These are phyloP conservation scores for Octonoba sinensis DNA, from an alignment of 2,888 invertebrate genomes.

Conservation along the genomic window DNA sequence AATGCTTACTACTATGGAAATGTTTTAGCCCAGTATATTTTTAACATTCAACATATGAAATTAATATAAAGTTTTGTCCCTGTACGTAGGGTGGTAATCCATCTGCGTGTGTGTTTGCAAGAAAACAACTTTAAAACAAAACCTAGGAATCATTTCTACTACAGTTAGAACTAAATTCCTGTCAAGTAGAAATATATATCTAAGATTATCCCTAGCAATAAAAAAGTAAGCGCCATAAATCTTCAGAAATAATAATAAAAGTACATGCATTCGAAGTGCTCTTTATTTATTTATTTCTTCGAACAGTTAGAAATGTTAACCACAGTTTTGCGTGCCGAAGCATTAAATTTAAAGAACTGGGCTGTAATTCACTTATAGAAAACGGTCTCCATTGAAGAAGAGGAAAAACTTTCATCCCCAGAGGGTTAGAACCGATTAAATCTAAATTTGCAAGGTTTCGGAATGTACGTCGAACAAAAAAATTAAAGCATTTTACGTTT, in stretches of 20 bases:
- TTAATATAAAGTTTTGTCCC: too few species aligned
- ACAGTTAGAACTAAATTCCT: conserved; percentile 15
- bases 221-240: conserved; percentile 32
- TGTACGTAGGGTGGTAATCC: too few species aligned
- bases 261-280: not conserved
- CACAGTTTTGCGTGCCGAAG: conserved; percentile 15
- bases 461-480: conserved; percentile 17
- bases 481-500: conserved; percentile 11
- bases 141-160: not conserved
- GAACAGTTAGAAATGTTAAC: conserved; percentile 13
- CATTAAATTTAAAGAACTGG: conserved; percentile 25
- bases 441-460: not conserved
- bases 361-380: conserved; percentile 29
- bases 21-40: not conserved
- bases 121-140: not conserved
- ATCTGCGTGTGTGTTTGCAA: too few species aligned
- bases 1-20: not conserved
- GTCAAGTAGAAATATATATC: conserved; percentile 44
- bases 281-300: conserved; percentile 2
- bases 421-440: conserved; percentile 5
- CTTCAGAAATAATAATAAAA: not conserved
- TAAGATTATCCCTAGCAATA: conserved; percentile 24
- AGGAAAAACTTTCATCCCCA: conserved; percentile 30
- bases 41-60: too few species aligned
- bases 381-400: conserved; percentile 20